These are phyloP conservation scores for Alosa sapidissima DNA, from an alignment of 2,797 vertebrate genomes.

Conservation along the genomic window DNA sequence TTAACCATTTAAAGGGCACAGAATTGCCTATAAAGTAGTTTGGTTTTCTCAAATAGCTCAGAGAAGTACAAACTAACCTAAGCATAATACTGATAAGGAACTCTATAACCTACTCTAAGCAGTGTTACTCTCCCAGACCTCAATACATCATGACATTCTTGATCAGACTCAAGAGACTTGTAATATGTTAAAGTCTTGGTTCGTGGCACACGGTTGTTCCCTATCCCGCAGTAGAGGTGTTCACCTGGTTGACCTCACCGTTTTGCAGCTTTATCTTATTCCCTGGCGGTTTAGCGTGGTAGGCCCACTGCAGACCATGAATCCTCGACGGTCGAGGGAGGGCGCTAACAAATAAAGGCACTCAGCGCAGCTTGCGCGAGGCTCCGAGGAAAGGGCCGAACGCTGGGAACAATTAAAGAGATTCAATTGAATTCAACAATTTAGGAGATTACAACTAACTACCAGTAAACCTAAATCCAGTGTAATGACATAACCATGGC, in stretches of 20 bases:
- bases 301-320: constrained; percentile 34
- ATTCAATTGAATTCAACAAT: constrained; percentile 40
- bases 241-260: constrained; percentile 41
- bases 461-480: constrained; percentile 65
- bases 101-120: not conserved
- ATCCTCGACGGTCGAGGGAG: constrained; percentile 41
- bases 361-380: constrained; percentile 26
- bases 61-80: not conserved
- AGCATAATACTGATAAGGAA: not conserved
- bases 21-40: not conserved
- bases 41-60: not conserved
- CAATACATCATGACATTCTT: not conserved
- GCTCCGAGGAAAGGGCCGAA: constrained; percentile 56
- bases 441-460: constrained; percentile 61
- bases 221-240: constrained; percentile 27
- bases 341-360: constrained; percentile 54
- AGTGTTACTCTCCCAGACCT: not conserved
- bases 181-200: not conserved
- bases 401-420: constrained; percentile 56
- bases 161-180: not conserved
- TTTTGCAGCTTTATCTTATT: constrained; percentile 16
- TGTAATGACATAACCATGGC: constrained; percentile 67
- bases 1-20: not conserved
- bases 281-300: constrained; percentile 29
- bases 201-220: not conserved